Evolutionary conservation across 2,888 invertebrate genomes (phyloP).

Genomic region (Rhabditophanes sp.): DNA sequence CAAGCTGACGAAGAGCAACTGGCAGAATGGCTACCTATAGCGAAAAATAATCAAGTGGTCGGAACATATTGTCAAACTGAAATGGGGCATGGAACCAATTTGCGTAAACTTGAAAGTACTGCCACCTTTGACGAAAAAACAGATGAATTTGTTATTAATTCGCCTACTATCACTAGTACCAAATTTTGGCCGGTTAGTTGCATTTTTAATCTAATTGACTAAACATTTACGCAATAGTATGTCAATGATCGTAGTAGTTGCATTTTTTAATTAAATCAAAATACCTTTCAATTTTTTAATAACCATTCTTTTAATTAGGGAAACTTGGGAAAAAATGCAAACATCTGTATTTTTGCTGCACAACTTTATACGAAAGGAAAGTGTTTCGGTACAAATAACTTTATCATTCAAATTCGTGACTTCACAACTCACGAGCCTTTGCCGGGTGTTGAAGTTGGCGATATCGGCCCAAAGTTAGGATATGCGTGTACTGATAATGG

Average conservation of each 20-base stretch:
- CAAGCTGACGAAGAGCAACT: conserved; percentile 72
- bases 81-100: conserved; percentile 71
- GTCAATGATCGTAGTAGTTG: no score
- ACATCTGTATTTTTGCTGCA: conserved; percentile 77
- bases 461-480: conserved; percentile 82
- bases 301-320: no score
- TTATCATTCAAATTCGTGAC: conserved; percentile 75
- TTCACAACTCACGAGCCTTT: conserved; percentile 71
- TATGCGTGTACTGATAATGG: conserved; percentile 79
- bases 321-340: conserved; percentile 76
- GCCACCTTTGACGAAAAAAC: conserved; percentile 69
- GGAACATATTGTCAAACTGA: conserved; percentile 94
- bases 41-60: conserved; percentile 65
- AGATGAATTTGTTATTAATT: conserved; percentile 70
- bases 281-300: no score
- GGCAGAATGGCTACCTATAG: conserved; percentile 65
- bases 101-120: conserved; percentile 76
- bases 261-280: no score
- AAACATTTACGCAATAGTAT: no score
- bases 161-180: conserved; percentile 70
- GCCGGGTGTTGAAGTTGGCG: conserved; percentile 63
- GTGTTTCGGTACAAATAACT: conserved; percentile 74
- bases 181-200: no score
- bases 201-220: no score
- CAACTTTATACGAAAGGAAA: conserved; percentile 54